Evolutionary conservation across 1,140 invertebrate genomes (phyloP).

Genomic region (Drosophila sechellia): DNA sequence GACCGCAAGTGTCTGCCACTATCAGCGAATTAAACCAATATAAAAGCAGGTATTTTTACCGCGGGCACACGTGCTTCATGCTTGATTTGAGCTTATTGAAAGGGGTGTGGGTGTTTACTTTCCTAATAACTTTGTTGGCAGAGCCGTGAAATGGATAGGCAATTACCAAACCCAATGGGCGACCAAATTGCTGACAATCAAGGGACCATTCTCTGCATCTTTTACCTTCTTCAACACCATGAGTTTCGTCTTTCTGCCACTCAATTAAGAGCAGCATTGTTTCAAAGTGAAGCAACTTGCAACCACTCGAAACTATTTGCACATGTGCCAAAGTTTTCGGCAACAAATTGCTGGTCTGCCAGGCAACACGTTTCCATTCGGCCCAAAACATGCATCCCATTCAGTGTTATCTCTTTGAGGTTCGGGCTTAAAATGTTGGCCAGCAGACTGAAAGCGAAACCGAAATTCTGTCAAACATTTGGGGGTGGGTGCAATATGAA

Average conservation of each 20-base stretch:
- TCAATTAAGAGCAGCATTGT: conserved; percentile 62
- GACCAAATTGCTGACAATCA: conserved; percentile 24
- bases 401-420: conserved; percentile 20
- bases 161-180: conserved; percentile 42
- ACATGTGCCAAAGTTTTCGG: conserved; percentile 35
- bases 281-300: conserved; percentile 19
- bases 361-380: conserved; percentile 50
- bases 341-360: conserved; percentile 51
- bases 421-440: conserved; percentile 12
- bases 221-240: conserved; percentile 5
- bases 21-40: not conserved
- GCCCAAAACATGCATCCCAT: conserved; percentile 20
- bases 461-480: conserved; percentile 3
- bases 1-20: not conserved
- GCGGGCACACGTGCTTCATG: conserved; percentile 18
- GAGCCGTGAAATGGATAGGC: conserved; percentile 30
- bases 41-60: conserved; percentile 27
- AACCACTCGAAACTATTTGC: conserved; percentile 35
- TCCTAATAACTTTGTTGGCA: conserved; percentile 30
- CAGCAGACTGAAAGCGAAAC: conserved; percentile 6
- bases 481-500: conserved; percentile 26
- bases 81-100: conserved; percentile 45
- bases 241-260: conserved; percentile 25
- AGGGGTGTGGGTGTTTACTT: conserved; percentile 20
- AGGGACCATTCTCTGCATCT: conserved; percentile 1